Evolutionary conservation across 2,888 invertebrate species (phyloP).

Genomic region (Phortica magna): DNA sequence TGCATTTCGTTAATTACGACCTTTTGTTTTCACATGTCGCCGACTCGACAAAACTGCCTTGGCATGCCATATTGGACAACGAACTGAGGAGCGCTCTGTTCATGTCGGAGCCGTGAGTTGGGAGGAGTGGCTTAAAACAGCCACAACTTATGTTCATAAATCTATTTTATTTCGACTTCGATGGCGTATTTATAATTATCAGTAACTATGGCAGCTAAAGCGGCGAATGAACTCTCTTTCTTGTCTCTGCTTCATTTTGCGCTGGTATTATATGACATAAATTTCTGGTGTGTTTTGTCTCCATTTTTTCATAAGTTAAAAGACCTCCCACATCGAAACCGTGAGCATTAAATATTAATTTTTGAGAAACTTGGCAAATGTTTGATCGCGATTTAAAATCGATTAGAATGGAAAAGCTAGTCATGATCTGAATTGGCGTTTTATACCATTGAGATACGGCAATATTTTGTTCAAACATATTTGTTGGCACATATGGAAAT

Average conservation of each 20-base stretch:
- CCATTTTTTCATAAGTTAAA: neutral
- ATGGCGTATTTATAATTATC: constrained; percentile 61
- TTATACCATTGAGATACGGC: neutral
- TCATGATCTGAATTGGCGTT: neutral
- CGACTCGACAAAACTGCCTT: neutral
- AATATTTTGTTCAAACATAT: neutral
- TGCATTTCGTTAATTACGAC: constrained; percentile 59
- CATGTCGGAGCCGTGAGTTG: constrained; percentile 9
- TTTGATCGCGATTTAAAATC: too few species aligned
- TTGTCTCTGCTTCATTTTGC: constrained; percentile 43
- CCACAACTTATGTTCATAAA: constrained; percentile 53
- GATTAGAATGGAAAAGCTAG: neutral
- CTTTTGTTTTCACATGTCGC: constrained; percentile 36
- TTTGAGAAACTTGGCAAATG: too few species aligned
- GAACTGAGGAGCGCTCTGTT: neutral
- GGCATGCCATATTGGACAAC: constrained; percentile 32
- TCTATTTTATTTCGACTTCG: constrained; percentile 64
- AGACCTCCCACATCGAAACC: neutral
- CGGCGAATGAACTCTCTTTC: constrained; percentile 41
- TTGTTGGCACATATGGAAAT: constrained; percentile 18
- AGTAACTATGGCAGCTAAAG: constrained; percentile 31
- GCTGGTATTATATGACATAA: neutral
- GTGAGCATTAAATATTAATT: too few species aligned
- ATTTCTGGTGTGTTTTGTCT: too few species aligned
- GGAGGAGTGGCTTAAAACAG: constrained; percentile 55